Base-by-base conservation (phyloP, 2,113 vertebrate genomes). In the Felis catus region DNA sequence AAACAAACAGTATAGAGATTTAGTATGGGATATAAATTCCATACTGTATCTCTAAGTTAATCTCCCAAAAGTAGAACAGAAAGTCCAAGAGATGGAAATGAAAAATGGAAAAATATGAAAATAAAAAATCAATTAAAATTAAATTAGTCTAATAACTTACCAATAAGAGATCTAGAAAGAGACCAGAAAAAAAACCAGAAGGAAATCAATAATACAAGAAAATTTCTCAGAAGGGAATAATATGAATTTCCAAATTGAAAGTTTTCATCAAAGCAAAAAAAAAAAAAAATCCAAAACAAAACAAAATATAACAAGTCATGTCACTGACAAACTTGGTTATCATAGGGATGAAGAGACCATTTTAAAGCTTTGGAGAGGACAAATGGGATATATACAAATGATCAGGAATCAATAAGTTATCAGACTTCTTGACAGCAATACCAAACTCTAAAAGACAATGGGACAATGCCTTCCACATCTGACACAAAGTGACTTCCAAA, bases 231-330 rank as follows among this genome's bases (percentile, higher is more conserved):
- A 82, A 89, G 68, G 23, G 23, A 79, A 25, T 39, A 81, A 63
- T 5, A 76, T 63, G 23, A 73, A 80, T 85, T 76, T 95, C 65
- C 21, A 89, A 27, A 89, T 27, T 85, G n/a, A 95, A 97, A 89
- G 10, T 2, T 14, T 85, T 4, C 31, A 81, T n/a, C 21, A 39
- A 51, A 76, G 58, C 10, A 53, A 95, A 79, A 71, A 76, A 81
- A 82, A 73, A 51, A 2, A 51, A 88, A 65, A 90, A 58, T 31
- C 3, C 45, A 8, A 51, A 25, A 16, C 3, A 39, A 87, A 83
- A 4, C 4, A 8, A 39, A 41, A 4, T 25, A 12, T 51, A 65
- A 63, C 45, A 83, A 70, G n/a, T 41, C 12, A 45, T 25, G 4
- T 74, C 63, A 71, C 5, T 15, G 29, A 73, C 81, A 90, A 53